Evolutionary conservation across 2,113 vertebrate genomes (phyloP).

Genomic region (Salvelinus fontinalis): DNA sequence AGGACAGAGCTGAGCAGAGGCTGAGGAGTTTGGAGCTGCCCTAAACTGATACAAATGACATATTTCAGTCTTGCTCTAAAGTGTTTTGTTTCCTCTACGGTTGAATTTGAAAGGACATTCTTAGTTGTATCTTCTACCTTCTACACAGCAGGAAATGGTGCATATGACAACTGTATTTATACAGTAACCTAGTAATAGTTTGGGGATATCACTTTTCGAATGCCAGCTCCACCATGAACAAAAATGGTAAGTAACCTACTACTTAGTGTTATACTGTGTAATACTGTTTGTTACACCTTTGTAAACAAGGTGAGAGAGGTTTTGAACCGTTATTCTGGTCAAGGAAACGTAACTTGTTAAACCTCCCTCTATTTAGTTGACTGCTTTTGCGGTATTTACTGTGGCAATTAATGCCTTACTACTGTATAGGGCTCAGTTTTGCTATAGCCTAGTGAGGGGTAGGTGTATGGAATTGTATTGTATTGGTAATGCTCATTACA

Average conservation of each 20-base stretch:
- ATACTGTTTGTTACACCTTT: background rate
- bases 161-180: background rate
- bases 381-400: background rate
- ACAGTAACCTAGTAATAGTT: background rate
- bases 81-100: background rate
- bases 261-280: background rate
- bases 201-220: background rate
- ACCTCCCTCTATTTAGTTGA: background rate
- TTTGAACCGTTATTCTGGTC: background rate
- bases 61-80: background rate
- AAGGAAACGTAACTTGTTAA: background rate
- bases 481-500: background rate
- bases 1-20: background rate
- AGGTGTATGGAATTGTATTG: background rate
- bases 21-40: background rate
- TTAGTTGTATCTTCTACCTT: background rate
- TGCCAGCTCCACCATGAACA: slow-evolving; percentile 7
- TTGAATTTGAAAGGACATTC: background rate
- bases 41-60: background rate
- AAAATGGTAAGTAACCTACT: slow-evolving; percentile 12
- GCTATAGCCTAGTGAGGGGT: background rate
- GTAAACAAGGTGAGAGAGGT: background rate
- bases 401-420: too few relatives aligned
- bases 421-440: background rate
- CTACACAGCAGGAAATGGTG: background rate